A percentile compares a stretch with the other conserved stretches of the same genome.
Evolutionary conservation across 2,113 vertebrate species (phyloP).

Genomic region (Oostethus manadensis): DNA sequence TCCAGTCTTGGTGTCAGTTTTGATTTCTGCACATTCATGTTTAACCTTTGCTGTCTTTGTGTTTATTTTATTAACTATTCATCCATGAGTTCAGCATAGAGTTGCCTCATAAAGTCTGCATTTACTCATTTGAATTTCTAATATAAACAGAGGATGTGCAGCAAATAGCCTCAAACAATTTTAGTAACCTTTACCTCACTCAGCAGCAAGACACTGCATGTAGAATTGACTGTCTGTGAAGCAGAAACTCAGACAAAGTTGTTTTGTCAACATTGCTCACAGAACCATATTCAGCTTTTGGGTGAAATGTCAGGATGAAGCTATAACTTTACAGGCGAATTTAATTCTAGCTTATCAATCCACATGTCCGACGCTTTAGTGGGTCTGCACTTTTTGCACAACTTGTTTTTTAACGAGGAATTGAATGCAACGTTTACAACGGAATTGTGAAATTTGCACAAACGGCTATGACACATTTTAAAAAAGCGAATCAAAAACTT

Average conservation of each 20-base stretch:
- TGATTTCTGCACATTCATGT: slow-evolving; percentile 39
- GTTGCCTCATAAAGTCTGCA: slow-evolving; percentile 1
- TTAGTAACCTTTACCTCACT: neutral
- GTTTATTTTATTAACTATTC: slow-evolving; percentile 16
- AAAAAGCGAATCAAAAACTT: too few relatives aligned
- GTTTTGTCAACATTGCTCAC: too few relatives aligned
- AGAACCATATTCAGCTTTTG: too few relatives aligned
- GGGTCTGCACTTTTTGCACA: neutral
- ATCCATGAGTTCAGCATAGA: slow-evolving; percentile 4
- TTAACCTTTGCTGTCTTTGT: slow-evolving; percentile 36
- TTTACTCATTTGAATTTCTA: slow-evolving; percentile 10
- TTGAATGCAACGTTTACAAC: too few relatives aligned
- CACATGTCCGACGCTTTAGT: neutral
- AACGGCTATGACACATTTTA: too few relatives aligned
- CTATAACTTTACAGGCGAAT: too few relatives aligned
- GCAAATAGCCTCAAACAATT: neutral
- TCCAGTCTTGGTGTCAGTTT: slow-evolving; percentile 21
- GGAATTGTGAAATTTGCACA: too few relatives aligned
- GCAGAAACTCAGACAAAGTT: neutral
- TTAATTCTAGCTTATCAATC: too few relatives aligned
- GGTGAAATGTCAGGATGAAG: too few relatives aligned
- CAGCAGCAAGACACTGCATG: neutral
- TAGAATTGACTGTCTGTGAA: neutral
- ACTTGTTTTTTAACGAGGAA: too few relatives aligned
- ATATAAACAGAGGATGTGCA: slow-evolving; percentile 4